A percentile compares a stretch with the other conserved stretches of the same genome.
Conservation (phyloP, 2,888 invertebrate species). For the Lepidochrysops patricia region DNA sequence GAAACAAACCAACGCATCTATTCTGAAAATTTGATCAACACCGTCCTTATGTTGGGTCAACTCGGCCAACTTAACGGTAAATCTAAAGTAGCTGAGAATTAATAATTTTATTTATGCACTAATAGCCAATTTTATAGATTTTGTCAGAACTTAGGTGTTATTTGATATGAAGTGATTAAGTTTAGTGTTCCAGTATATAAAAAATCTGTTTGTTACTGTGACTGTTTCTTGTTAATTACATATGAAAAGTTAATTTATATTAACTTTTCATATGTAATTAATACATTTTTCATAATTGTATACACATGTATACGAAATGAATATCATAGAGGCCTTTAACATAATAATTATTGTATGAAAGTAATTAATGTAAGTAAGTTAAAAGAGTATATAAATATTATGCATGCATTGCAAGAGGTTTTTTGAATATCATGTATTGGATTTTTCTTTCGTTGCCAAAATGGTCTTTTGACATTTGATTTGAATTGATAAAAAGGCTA, state of each 20-base stretch:
- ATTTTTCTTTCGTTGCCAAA: neutral
- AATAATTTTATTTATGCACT: conserved; percentile 19
- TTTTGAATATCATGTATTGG: neutral
- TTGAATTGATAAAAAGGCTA: neutral
- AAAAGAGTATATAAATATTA: neutral
- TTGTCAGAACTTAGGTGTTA: conserved; percentile 7
- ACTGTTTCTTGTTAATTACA: neutral
- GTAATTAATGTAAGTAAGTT: neutral
- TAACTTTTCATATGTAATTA: too few relatives aligned
- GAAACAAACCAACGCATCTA: conserved; percentile 68
- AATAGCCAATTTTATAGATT: conserved; percentile 16
- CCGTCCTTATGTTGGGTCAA: conserved; percentile 65
- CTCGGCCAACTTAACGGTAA: conserved; percentile 58
- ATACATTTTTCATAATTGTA: too few relatives aligned
- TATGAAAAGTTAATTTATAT: neutral
- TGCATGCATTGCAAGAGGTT: neutral
- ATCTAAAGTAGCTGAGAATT: conserved; percentile 50
- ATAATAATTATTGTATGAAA: neutral
- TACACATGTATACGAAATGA: neutral
- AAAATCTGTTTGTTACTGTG: neutral
- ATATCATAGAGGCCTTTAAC: neutral
- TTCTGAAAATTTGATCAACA: conserved; percentile 67
- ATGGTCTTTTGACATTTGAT: neutral
- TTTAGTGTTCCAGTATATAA: neutral
- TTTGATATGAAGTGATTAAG: neutral